Evolutionary conservation across 2,797 vertebrate genomes (phyloP).

Genomic region (Melopsittacus undulatus): DNA sequence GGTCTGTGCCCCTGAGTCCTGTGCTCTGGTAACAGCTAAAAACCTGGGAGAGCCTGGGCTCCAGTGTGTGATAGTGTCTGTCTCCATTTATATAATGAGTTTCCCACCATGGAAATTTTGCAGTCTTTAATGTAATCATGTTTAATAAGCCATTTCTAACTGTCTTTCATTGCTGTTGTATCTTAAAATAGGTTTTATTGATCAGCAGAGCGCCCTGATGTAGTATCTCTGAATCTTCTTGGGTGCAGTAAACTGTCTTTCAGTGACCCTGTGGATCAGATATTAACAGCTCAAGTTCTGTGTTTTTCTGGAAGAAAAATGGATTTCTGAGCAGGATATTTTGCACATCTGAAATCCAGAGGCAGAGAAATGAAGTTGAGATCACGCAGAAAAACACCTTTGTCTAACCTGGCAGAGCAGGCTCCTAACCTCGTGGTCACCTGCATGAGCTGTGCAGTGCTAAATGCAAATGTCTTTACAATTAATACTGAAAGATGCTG

Average conservation of each 20-base stretch:
- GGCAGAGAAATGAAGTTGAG: background rate
- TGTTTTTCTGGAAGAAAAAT: background rate
- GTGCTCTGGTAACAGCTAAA: no score
- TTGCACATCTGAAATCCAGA: background rate
- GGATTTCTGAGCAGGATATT: background rate
- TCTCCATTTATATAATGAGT: background rate
- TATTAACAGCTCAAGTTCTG: background rate
- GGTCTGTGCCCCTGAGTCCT: no score
- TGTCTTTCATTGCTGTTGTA: background rate
- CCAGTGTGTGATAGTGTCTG: background rate
- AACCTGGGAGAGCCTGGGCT: background rate
- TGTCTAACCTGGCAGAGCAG: background rate
- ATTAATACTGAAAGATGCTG: background rate
- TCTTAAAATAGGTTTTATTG: conserved; percentile 13
- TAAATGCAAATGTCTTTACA: background rate
- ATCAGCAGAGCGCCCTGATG: background rate
- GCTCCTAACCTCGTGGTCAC: background rate
- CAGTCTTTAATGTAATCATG: background rate
- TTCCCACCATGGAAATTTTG: background rate
- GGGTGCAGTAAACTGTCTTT: background rate
- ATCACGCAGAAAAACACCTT: background rate
- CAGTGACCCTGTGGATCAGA: background rate
- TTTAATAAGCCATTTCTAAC: background rate
- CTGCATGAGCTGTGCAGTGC: background rate
- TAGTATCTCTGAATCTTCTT: background rate